Evolutionary conservation across 2,888 invertebrate genomes (phyloP), one percentile per base, ranked within the genome.

Genomic region (Rutpela maculata): DNA sequence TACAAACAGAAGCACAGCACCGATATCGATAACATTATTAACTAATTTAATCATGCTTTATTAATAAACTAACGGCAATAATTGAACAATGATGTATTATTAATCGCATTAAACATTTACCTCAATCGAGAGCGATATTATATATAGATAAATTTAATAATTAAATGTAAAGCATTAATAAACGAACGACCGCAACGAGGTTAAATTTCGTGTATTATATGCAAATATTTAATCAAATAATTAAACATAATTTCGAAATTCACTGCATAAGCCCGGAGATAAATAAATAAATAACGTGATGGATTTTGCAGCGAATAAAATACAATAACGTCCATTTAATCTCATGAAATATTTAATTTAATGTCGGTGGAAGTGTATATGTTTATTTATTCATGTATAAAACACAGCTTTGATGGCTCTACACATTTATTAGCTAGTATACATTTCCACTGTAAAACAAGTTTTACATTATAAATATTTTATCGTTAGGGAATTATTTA

Each of bases 211-310:
- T 35, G 31, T 56, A 70, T 70, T 62, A 70, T 26, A 70, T 19
- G 60, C 70, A 70, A 70, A 60, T 70, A 70, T 70, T 70, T 50
- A 62, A 70, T 70, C 43, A 35, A 60, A 62, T 62, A 70, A 62
- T 70, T 50, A 60, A 70, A 59, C 69, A 62, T 17, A 38, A 26
- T 70, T 70, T 60, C 60, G 26, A 67, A 60, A 68, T 68, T 68
- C 68, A 43, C 59, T 31, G 43, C 38, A 60, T 43, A 70, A 60
- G 60, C 60, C 17, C n/a, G 17, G 57, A 9, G 70, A 57, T 62
- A 70, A 70, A 70, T 70, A 70, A 70, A 70, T 70, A 70, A 70
- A 70, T 50, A 38, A 70, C 38, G n/a, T 70, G 60, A 70, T 70
- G 60, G 38, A 50, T 70, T 60, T 70, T 60, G 60, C 69, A 59